Evolutionary conservation across 2,888 invertebrate genomes (phyloP).

Genomic region (Tiliacea aurago): DNA sequence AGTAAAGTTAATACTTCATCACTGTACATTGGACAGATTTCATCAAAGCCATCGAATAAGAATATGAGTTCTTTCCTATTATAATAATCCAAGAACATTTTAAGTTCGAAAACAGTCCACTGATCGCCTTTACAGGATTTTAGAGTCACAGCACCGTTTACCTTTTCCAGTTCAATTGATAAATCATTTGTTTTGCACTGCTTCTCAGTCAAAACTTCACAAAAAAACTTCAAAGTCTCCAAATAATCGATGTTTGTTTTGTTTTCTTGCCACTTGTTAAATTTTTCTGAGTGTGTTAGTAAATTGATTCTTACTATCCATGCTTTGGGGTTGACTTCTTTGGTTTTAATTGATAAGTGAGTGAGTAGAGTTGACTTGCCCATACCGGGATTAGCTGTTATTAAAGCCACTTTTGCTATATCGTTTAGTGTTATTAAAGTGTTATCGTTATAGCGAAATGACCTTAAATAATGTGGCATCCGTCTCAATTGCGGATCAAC

Average conservation of each 20-base stretch:
- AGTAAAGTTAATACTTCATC: slow-evolving; percentile 35
- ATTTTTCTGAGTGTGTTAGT: slow-evolving; percentile 28
- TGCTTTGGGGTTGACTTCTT: slow-evolving; percentile 24
- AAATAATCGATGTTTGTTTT: slow-evolving; percentile 14
- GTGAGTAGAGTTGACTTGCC: slow-evolving; percentile 62
- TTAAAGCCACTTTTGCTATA: slow-evolving; percentile 18
- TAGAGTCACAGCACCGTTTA: slow-evolving; percentile 7
- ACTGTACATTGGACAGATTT: slow-evolving; percentile 58
- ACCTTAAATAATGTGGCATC: too few species aligned
- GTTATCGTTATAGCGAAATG: too few species aligned
- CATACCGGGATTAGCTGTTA: slow-evolving; percentile 59
- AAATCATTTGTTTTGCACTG: not conserved
- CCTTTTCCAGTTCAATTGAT: slow-evolving; percentile 5
- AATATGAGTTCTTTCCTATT: slow-evolving; percentile 49
- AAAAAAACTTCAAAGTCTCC: slow-evolving; percentile 30
- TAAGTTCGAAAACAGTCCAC: slow-evolving; percentile 19
- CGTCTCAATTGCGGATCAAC: too few species aligned
- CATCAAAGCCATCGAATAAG: slow-evolving; percentile 63
- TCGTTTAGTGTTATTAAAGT: slow-evolving; percentile 34
- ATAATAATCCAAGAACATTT: slow-evolving; percentile 51
- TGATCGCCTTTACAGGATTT: slow-evolving; percentile 19
- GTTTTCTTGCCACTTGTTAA: slow-evolving; percentile 33
- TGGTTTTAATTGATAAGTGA: slow-evolving; percentile 53
- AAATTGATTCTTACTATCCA: slow-evolving; percentile 57
- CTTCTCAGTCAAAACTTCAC: slow-evolving; percentile 12